phyloP scores from a whole-genome alignment of 2,797 vertebrate genomes.

The Pipistrellus pipistrellus region DNA sequence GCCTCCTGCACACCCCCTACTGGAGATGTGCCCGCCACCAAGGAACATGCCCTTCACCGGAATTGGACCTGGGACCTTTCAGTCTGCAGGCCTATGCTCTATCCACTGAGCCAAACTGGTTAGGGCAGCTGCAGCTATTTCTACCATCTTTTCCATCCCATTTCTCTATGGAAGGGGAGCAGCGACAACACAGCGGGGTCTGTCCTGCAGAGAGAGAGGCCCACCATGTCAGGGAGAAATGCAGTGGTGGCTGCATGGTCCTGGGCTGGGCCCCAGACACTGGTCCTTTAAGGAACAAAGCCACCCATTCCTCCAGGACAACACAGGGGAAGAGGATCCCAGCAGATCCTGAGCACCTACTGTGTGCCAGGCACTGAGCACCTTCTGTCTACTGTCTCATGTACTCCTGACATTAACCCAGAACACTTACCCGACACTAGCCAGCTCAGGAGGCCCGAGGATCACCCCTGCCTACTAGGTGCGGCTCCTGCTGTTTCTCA shows the following conservation, averaged over 20 bases:
- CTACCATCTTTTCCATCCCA: neutral
- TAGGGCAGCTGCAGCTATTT: neutral
- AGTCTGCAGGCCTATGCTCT: too few relatives aligned
- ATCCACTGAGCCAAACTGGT: too few relatives aligned
- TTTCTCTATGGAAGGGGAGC: neutral
- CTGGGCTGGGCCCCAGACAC: neutral
- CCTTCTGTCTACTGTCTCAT: neutral
- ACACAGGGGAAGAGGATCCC: neutral
- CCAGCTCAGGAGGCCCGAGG: neutral
- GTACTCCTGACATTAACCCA: neutral
- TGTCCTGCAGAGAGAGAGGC: neutral
- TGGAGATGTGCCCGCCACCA: too few relatives aligned
- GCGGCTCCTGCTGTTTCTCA: neutral
- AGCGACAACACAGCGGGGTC: neutral
- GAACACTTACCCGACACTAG: neutral
- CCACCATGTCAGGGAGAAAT: neutral
- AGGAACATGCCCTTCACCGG: too few relatives aligned
- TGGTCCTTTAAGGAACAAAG: neutral
- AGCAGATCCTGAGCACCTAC: neutral
- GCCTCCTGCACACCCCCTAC: too few relatives aligned
- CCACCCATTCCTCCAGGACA: neutral
- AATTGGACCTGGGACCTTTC: too few relatives aligned
- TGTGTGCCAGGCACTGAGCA: neutral
- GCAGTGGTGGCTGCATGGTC: too few relatives aligned
- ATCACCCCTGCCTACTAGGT: neutral